These are phyloP conservation scores for Diplazon laetatorius DNA, from an alignment of 2,888 invertebrate genomes.

Conservation along the genomic window DNA sequence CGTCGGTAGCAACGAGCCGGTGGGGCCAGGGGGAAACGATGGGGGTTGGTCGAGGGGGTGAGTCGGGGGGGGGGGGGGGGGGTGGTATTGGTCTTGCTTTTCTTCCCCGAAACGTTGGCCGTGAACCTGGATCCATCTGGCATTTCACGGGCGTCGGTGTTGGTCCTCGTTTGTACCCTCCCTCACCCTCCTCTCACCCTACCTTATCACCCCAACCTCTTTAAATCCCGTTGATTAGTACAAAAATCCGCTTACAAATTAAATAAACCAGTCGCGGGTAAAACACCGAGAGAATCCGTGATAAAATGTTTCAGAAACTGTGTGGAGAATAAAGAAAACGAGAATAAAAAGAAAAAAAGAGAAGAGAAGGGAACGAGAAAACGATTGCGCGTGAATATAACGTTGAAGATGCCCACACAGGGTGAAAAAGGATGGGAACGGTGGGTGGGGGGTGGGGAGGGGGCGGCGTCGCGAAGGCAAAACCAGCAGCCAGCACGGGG, in stretches of 20 bases:
- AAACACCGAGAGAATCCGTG: constrained; percentile 72
- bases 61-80: not conserved
- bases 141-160: constrained; percentile 58
- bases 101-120: constrained; percentile 67
- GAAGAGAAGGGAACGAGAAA: constrained; percentile 65
- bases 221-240: constrained; percentile 82
- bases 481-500: constrained; percentile 66
- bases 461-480: constrained; percentile 50
- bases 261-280: constrained; percentile 78
- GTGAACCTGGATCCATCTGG: constrained; percentile 51
- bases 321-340: too few relatives aligned
- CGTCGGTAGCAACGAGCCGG: too few relatives aligned
- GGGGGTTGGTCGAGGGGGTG: too few relatives aligned
- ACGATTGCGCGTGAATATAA: constrained; percentile 62
- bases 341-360: too few relatives aligned
- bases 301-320: too few relatives aligned
- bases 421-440: not conserved
- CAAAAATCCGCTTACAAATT: constrained; percentile 82
- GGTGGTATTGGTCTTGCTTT: constrained; percentile 58
- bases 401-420: constrained; percentile 36
- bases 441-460: constrained; percentile 17
- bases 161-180: constrained; percentile 45
- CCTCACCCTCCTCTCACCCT: constrained; percentile 50
- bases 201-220: constrained; percentile 67
- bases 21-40: too few relatives aligned